Evolutionary conservation across 2,113 vertebrate species (phyloP).

Genomic region (Cottus gobio): DNA sequence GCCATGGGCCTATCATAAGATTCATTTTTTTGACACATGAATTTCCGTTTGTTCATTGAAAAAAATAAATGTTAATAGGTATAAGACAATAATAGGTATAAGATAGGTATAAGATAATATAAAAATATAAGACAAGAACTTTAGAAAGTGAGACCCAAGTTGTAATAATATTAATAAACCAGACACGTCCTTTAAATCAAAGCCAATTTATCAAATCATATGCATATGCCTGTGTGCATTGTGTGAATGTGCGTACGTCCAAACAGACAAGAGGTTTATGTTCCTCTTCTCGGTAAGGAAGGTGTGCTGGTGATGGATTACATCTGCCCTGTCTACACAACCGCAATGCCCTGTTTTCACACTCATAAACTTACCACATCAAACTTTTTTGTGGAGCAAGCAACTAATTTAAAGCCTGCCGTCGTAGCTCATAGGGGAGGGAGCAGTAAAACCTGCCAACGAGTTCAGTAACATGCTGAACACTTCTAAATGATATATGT

Average conservation of each 20-base stretch:
- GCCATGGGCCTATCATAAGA: not conserved
- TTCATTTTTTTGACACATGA: not conserved
- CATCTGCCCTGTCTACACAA: constrained; percentile 28
- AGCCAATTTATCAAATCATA: not conserved
- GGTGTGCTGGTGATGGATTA: constrained; percentile 40
- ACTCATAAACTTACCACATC: constrained; percentile 46
- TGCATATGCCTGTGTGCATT: too few relatives aligned
- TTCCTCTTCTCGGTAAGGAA: constrained; percentile 15
- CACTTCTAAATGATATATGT: constrained; percentile 27
- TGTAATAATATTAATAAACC: not conserved
- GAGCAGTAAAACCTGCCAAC: constrained; percentile 3
- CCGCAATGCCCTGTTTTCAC: constrained; percentile 34
- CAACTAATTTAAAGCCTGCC: constrained; percentile 50
- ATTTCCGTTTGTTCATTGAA: not conserved
- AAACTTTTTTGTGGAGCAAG: constrained; percentile 47
- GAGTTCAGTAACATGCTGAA: constrained; percentile 38
- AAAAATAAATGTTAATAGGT: too few relatives aligned
- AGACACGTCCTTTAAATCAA: not conserved
- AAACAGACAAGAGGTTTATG: not conserved
- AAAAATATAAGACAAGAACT: not conserved
- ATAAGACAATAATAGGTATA: too few relatives aligned
- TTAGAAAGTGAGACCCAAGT: not conserved
- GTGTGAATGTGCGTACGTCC: not conserved
- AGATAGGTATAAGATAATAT: too few relatives aligned
- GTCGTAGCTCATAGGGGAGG: constrained; percentile 10